Conservation (phyloP, 2,113 vertebrate genomes). For the Lampris megalopsis region DNA sequence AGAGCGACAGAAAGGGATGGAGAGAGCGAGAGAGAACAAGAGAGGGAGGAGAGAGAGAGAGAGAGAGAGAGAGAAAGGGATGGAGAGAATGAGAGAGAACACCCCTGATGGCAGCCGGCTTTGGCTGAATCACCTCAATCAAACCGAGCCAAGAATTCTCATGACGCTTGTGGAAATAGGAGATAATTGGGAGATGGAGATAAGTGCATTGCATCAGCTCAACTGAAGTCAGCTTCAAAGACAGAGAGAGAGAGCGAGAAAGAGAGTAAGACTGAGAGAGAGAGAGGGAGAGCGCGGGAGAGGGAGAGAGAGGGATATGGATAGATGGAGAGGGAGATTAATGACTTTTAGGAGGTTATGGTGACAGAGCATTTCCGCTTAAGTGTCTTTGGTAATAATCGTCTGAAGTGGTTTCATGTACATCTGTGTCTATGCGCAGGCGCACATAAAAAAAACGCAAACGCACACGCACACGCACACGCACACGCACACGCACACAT, state of each 20-base stretch:
- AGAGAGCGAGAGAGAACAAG: not conserved
- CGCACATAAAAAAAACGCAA: not conserved
- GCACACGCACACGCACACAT: constrained; percentile 1
- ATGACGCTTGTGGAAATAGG: constrained; percentile 51
- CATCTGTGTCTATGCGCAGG: not conserved
- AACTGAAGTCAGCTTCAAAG: constrained; percentile 21
- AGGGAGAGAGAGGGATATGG: constrained; percentile 6
- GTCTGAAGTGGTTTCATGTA: constrained; percentile 23
- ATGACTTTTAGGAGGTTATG: constrained; percentile 23
- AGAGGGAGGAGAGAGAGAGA: not conserved
- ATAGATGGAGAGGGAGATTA: not conserved
- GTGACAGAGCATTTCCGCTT: constrained; percentile 1
- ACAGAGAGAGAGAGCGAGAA: not conserved
- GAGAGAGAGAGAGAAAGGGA: not conserved
- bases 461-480: constrained; percentile 13
- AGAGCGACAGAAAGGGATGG: not conserved
- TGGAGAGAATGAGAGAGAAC: constrained; percentile 48
- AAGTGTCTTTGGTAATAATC: constrained; percentile 8
- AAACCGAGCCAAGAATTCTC: constrained; percentile 30
- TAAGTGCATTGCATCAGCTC: constrained; percentile 53
- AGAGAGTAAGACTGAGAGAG: not conserved
- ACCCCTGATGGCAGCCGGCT: constrained; percentile 52
- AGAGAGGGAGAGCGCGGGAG: not conserved
- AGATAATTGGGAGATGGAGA: constrained; percentile 51
- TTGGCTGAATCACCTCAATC: constrained; percentile 69